A percentile compares a stretch with the other conserved stretches of the same genome.
Conservation (phyloP, 1,140 invertebrate genomes). For the Eriosoma lanigerum region DNA sequence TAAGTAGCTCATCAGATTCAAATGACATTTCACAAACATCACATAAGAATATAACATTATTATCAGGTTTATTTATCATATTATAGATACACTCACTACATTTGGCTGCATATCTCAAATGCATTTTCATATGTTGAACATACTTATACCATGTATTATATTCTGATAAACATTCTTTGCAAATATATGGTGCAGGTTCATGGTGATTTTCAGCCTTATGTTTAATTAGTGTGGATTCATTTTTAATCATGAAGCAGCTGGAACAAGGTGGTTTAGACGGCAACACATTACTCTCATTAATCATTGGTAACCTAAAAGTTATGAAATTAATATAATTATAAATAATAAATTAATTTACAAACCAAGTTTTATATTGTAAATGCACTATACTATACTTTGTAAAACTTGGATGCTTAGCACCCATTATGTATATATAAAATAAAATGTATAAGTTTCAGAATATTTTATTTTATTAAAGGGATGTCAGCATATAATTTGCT, state of each 20-base stretch:
- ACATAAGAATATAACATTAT: constrained; percentile 34
- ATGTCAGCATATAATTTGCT: too few species aligned
- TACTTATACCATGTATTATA: constrained; percentile 23
- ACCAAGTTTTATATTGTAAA: too few species aligned
- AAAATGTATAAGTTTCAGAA: too few species aligned
- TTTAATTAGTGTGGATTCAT: constrained; percentile 28
- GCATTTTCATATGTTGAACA: constrained; percentile 49
- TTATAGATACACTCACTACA: constrained; percentile 45
- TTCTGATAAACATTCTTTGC: constrained; percentile 40
- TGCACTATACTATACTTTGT: too few species aligned
- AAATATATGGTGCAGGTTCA: constrained; percentile 27
- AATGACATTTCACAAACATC: constrained; percentile 43
- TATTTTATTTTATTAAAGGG: too few species aligned
- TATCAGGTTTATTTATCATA: constrained; percentile 17
- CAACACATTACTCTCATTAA: not conserved
- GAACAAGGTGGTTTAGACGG: constrained; percentile 40
- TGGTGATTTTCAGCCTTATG: constrained; percentile 30
- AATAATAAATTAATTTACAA: not conserved
- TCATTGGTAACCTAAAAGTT: constrained; percentile 10
- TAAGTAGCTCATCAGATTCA: constrained; percentile 29
- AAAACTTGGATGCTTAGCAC: too few species aligned
- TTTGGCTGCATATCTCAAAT: constrained; percentile 36
- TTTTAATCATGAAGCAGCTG: constrained; percentile 41
- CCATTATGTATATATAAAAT: too few species aligned
- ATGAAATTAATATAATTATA: not conserved